Evolutionary conservation across 2,113 vertebrate genomes (phyloP).

Genomic region (Hirundichthys speculiger): DNA sequence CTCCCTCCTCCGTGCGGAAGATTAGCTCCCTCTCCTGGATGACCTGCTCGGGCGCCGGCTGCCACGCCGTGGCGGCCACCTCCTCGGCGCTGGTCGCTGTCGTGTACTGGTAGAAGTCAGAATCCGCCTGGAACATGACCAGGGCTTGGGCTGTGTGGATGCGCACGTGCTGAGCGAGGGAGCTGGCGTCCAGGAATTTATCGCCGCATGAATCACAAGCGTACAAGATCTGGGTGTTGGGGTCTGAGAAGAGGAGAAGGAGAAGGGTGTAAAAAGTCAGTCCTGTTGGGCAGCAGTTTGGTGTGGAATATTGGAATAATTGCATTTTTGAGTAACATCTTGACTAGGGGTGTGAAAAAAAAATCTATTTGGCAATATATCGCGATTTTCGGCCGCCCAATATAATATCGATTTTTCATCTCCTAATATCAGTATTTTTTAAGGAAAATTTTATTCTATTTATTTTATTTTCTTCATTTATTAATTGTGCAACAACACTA

Average conservation of each 20-base stretch:
- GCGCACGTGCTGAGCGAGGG: conserved; percentile 94
- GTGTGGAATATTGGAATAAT: no score
- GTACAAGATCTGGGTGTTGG: conserved; percentile 95
- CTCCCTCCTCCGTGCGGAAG: conserved; percentile 79
- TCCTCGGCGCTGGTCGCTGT: conserved; percentile 69
- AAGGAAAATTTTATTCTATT: no score
- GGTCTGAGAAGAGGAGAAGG: conserved; percentile 81
- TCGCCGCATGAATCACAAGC: conserved; percentile 96
- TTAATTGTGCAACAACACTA: no score
- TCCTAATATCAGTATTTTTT: no score
- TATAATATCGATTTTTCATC: no score
- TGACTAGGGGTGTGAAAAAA: no score
- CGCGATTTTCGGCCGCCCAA: no score
- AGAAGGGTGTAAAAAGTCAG: no score
- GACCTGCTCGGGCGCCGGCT: conserved; percentile 85
- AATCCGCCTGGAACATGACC: conserved; percentile 97
- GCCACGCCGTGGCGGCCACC: conserved; percentile 83
- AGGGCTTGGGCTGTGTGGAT: conserved; percentile 97
- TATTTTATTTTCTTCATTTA: no score
- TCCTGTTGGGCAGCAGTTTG: no score
- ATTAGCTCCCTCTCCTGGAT: conserved; percentile 89
- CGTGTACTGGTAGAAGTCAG: conserved; percentile 96
- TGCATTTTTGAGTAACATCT: no score
- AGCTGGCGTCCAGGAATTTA: conserved; percentile 93
- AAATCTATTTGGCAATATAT: no score